Evolutionary conservation across 2,113 vertebrate species (phyloP).

Genomic region (Elephantulus edwardii): DNA sequence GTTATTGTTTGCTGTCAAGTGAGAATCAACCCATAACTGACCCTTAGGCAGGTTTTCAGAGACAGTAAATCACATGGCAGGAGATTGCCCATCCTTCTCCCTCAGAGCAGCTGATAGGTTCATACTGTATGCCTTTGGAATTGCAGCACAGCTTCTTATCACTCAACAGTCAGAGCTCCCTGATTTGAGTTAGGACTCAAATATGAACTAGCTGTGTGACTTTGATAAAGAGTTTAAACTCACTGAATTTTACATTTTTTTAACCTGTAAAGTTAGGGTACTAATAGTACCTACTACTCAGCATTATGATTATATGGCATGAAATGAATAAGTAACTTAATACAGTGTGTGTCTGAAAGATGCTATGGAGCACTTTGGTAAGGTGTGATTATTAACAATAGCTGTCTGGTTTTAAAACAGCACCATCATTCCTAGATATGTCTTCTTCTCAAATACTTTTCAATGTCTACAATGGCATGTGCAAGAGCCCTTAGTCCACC

Average conservation of each 20-base stretch:
- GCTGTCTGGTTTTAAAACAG: background rate
- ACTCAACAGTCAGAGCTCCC: no score
- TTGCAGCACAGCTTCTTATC: no score
- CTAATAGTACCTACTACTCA: background rate
- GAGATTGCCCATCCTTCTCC: no score
- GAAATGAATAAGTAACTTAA: background rate
- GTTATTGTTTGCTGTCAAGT: no score
- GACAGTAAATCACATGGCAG: no score
- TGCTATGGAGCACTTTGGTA: background rate
- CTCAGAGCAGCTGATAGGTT: no score
- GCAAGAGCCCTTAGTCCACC: background rate
- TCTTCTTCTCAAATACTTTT: background rate
- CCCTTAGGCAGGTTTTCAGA: no score
- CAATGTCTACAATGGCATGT: background rate
- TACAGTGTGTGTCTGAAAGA: background rate
- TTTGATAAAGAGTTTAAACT: slow-evolving; percentile 10
- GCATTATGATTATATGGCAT: background rate
- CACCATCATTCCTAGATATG: background rate
- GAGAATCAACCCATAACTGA: no score
- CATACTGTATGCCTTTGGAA: no score
- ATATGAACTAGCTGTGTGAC: background rate
- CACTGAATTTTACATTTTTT: background rate
- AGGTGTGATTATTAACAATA: background rate
- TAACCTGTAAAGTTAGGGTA: background rate
- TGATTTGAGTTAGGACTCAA: background rate